phyloP scores from a whole-genome alignment of 2,888 invertebrate genomes.

The Abscondita cerata region DNA sequence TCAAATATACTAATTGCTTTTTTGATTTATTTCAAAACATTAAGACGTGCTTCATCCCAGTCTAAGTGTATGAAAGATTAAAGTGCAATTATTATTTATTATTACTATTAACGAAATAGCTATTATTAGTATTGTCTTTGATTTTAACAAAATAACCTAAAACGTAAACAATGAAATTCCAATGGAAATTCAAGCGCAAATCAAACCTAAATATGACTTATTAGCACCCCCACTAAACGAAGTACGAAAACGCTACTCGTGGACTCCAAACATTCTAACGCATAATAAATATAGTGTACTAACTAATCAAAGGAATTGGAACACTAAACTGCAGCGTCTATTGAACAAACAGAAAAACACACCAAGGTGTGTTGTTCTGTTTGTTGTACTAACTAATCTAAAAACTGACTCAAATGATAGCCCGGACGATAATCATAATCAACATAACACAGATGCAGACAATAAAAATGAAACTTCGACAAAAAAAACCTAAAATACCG shows the following conservation, averaged over 20 bases:
- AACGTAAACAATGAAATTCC: not conserved
- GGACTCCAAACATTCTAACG: not conserved
- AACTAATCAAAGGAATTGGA: too few species aligned
- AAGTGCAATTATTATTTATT: too few species aligned
- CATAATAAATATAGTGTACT: not conserved
- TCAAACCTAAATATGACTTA: not conserved
- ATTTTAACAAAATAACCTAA: not conserved
- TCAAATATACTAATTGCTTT: too few species aligned
- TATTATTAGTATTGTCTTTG: not conserved
- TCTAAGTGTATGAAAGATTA: too few species aligned
- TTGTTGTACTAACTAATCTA: not conserved
- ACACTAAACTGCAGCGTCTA: too few species aligned
- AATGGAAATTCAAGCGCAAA: not conserved
- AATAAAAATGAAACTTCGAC: not conserved
- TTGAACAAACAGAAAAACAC: too few species aligned
- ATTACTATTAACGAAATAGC: too few species aligned
- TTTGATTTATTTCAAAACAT: too few species aligned
- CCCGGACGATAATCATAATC: conserved; percentile 7
- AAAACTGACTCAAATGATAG: conserved; percentile 1
- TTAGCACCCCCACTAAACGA: not conserved
- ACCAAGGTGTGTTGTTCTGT: too few species aligned
- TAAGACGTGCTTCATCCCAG: too few species aligned
- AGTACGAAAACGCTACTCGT: not conserved
- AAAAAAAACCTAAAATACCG: conserved; percentile 1
- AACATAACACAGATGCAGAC: conserved; percentile 7